These are phyloP conservation scores for Stichopus chloronotus DNA, from an alignment of 35 echinoderm and acorn worm species.

Conservation along the genomic window DNA sequence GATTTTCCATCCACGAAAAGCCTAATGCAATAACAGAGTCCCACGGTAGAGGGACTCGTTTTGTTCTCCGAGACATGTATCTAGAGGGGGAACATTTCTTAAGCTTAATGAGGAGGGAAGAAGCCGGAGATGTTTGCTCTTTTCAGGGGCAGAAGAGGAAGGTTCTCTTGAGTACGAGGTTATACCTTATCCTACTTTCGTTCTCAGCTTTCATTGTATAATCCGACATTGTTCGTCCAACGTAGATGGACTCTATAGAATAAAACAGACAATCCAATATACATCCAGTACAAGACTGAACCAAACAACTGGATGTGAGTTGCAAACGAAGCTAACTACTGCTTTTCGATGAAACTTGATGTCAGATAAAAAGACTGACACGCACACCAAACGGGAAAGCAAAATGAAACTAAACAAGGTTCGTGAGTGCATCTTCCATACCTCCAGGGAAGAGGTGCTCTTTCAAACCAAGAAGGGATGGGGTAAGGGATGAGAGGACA, in stretches of 20 bases:
- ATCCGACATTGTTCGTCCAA: neutral
- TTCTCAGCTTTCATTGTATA: neutral
- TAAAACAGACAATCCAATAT: too few relatives aligned
- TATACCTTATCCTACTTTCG: constrained; percentile 26
- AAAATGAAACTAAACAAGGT: too few relatives aligned
- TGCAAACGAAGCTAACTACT: too few relatives aligned
- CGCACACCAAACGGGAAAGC: too few relatives aligned
- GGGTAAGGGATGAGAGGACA: too few relatives aligned
- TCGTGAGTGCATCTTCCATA: too few relatives aligned
- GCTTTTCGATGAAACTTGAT: too few relatives aligned
- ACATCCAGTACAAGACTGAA: too few relatives aligned
- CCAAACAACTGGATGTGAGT: too few relatives aligned
- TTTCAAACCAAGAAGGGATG: too few relatives aligned
- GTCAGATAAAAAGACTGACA: too few relatives aligned
- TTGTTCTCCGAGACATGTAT: constrained; percentile 33
- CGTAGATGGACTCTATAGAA: neutral
- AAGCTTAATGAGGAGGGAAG: constrained; percentile 1
- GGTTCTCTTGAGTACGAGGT: neutral
- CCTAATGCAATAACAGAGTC: constrained; percentile 35
- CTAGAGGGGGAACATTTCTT: constrained; percentile 18
- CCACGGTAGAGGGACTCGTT: constrained; percentile 27
- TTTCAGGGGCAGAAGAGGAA: neutral
- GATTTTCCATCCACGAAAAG: neutral
- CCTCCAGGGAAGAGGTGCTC: too few relatives aligned
- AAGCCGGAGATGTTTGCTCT: neutral